Conservation (phyloP, 1,140 invertebrate species). For the Papilio dardanus region DNA sequence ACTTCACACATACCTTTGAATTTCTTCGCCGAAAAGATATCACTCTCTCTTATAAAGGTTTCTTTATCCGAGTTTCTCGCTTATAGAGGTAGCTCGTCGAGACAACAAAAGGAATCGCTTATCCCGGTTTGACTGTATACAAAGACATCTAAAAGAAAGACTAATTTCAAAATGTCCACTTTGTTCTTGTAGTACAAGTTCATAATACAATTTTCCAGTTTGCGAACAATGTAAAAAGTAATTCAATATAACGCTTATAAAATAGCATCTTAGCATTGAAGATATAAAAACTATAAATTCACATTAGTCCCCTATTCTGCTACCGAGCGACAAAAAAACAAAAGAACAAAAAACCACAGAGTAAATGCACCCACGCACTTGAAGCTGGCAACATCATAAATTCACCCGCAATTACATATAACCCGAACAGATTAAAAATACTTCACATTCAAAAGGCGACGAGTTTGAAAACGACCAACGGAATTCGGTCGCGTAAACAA, state of each 20-base stretch:
- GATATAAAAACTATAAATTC: conserved; percentile 31
- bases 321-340: conserved; percentile 22
- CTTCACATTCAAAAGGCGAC: conserved; percentile 17
- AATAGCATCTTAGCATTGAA: not conserved
- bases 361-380: conserved; percentile 13
- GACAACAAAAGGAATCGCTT: too few species aligned
- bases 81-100: too few species aligned
- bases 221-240: not conserved
- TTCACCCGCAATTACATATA: conserved; percentile 30
- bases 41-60: too few species aligned
- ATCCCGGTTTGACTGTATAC: too few species aligned
- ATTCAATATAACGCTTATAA: not conserved
- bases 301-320: conserved; percentile 34
- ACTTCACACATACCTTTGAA: too few species aligned
- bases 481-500: conserved; percentile 28
- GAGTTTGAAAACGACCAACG: conserved; percentile 6
- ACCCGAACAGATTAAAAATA: conserved; percentile 30
- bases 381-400: conserved; percentile 28
- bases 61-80: too few species aligned
- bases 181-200: too few species aligned
- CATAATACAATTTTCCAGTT: too few species aligned
- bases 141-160: too few species aligned
- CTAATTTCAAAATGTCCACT: too few species aligned
- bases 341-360: conserved; percentile 8
- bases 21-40: too few species aligned